phyloP scores from a whole-genome alignment of 1,140 invertebrate species.

The Brevipalpus yothersi region DNA sequence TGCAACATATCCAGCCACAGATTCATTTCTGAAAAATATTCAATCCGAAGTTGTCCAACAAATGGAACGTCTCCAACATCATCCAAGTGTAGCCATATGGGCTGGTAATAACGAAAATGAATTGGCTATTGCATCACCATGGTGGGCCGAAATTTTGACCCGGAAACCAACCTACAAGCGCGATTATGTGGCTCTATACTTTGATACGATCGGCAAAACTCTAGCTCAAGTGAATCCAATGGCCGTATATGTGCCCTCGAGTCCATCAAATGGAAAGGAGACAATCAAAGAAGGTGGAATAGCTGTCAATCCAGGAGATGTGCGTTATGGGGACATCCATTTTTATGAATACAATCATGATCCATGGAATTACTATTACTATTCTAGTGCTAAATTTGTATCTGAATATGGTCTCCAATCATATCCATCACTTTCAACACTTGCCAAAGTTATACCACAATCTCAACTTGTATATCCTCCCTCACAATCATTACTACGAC shows the following conservation, averaged over 20 bases:
- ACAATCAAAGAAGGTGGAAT: conserved; percentile 48
- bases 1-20: conserved; percentile 62
- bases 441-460: conserved; percentile 25
- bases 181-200: conserved; percentile 73
- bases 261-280: conserved; percentile 66
- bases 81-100: conserved; percentile 58
- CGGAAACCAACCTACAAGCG: conserved; percentile 20
- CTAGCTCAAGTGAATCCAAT: conserved; percentile 33
- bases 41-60: conserved; percentile 54
- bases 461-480: conserved; percentile 33
- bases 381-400: conserved; percentile 54
- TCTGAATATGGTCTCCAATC: conserved; percentile 92
- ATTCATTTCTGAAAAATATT: conserved; percentile 44
- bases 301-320: conserved; percentile 44
- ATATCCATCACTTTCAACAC: conserved; percentile 38
- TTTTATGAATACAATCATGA: conserved; percentile 35
- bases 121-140: conserved; percentile 52
- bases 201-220: conserved; percentile 38
- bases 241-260: conserved; percentile 51
- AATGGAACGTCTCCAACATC: conserved; percentile 52
- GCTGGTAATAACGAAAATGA: conserved; percentile 97
- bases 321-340: conserved; percentile 48
- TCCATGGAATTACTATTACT: conserved; percentile 48
- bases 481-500: conserved; percentile 33
- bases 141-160: conserved; percentile 25